A percentile compares a stretch with the other conserved stretches of the same genome.
Conservation (phyloP, 1,140 invertebrate species). For the Drosophila rhopaloa region DNA sequence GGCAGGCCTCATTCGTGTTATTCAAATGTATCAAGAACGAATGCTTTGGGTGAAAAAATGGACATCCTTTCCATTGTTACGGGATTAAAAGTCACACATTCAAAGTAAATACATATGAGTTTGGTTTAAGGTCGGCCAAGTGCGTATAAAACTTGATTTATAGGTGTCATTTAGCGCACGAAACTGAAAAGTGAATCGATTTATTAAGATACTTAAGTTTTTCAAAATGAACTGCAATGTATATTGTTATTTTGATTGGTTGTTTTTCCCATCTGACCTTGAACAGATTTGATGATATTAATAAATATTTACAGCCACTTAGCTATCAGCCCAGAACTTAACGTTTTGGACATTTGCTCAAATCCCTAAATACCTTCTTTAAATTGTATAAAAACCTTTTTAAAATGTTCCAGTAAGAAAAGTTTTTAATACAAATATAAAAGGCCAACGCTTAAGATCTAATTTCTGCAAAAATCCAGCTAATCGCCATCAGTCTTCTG, state of each 20-base stretch:
- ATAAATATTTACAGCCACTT: too few species aligned
- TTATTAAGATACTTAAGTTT: background rate
- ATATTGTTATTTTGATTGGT: too few species aligned
- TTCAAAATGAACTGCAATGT: background rate
- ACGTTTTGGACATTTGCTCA: too few species aligned
- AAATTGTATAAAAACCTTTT: too few species aligned
- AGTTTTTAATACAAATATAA: too few species aligned
- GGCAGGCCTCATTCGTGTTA: constrained; percentile 22
- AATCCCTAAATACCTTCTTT: too few species aligned
- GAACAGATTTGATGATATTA: too few species aligned
- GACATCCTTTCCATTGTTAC: constrained; percentile 10
- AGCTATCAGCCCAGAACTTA: too few species aligned
- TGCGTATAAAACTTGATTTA: constrained; percentile 26
- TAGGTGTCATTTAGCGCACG: background rate
- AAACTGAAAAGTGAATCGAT: constrained; percentile 4
- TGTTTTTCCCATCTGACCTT: too few species aligned
- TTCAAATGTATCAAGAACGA: constrained; percentile 23
- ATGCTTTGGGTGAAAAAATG: background rate
- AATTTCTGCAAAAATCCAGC: background rate
- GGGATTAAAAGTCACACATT: constrained; percentile 23
- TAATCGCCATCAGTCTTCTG: constrained; percentile 32
- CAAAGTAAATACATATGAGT: constrained; percentile 3
- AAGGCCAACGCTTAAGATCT: too few species aligned
- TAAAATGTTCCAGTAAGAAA: too few species aligned
- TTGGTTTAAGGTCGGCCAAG: constrained; percentile 7